Conservation (phyloP, 2,797 vertebrate species). For the Mus minutoides region DNA sequence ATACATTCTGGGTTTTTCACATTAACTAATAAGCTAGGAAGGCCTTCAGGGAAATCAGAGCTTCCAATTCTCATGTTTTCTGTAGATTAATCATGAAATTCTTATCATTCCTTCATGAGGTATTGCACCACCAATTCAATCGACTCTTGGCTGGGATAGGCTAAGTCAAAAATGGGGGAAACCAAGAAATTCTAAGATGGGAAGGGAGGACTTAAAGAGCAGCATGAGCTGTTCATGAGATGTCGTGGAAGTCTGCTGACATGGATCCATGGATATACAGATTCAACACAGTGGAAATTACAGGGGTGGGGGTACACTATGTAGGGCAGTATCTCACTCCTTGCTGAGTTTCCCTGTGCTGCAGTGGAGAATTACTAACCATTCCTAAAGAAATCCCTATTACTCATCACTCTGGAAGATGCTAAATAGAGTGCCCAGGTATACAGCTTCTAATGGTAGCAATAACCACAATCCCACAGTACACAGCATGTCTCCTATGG, state of each 20-base stretch:
- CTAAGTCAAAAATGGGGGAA: neutral
- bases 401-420: neutral
- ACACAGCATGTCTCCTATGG: neutral
- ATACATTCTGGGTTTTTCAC: neutral
- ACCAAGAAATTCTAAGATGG: neutral
- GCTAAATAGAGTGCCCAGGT: neutral
- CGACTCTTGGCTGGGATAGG: neutral
- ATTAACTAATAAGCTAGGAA: constrained; percentile 9
- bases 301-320: neutral
- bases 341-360: neutral
- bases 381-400: constrained; percentile 32
- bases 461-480: neutral
- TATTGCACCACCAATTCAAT: neutral
- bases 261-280: neutral
- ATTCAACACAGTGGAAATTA: neutral
- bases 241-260: neutral
- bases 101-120: constrained; percentile 31
- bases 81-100: constrained; percentile 41
- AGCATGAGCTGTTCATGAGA: neutral
- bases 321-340: neutral
- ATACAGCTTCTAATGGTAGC: neutral
- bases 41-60: neutral
- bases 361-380: neutral
- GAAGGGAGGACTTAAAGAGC: neutral
- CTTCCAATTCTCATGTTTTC: neutral